These are phyloP conservation scores for Drosophila punjabiensis DNA, from an alignment of 1,140 invertebrate species.

Conservation along the genomic window DNA sequence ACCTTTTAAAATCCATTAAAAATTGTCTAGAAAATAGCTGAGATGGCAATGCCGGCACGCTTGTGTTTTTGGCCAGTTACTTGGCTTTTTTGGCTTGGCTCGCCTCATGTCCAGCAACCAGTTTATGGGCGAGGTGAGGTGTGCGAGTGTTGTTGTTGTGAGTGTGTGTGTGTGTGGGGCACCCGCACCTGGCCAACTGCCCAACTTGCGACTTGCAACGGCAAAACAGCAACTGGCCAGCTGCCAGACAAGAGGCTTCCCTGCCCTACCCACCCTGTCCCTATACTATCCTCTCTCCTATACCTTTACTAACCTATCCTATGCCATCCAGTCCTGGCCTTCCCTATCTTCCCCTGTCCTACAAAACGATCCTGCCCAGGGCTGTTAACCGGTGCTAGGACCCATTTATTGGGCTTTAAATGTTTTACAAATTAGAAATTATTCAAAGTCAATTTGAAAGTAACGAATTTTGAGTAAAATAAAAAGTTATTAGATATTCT, in stretches of 20 bases:
- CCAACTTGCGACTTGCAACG: constrained; percentile 64
- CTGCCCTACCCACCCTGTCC: constrained; percentile 40
- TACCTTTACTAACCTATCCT: neutral
- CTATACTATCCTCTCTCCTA: neutral
- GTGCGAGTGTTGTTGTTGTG: constrained; percentile 32
- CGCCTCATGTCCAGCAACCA: constrained; percentile 62
- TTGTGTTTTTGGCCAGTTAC: constrained; percentile 27
- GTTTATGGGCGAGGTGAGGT: constrained; percentile 45
- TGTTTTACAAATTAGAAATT: constrained; percentile 16
- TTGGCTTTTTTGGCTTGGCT: constrained; percentile 47
- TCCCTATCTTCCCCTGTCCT: constrained; percentile 3
- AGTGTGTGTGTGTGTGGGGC: constrained; percentile 71
- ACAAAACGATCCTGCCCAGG: constrained; percentile 24
- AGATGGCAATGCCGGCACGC: constrained; percentile 14
- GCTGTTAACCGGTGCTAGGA: constrained; percentile 15
- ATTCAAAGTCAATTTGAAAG: too few relatives aligned
- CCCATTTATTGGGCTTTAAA: constrained; percentile 28
- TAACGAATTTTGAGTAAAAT: neutral
- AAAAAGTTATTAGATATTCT: neutral
- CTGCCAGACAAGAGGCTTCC: constrained; percentile 48
- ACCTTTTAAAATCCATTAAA: neutral
- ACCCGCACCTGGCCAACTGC: constrained; percentile 83
- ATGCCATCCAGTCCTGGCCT: constrained; percentile 24
- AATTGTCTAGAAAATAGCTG: constrained; percentile 9
- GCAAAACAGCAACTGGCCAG: constrained; percentile 49